Conservation (phyloP, 2,888 invertebrate genomes). For the Drosophila limbata region DNA sequence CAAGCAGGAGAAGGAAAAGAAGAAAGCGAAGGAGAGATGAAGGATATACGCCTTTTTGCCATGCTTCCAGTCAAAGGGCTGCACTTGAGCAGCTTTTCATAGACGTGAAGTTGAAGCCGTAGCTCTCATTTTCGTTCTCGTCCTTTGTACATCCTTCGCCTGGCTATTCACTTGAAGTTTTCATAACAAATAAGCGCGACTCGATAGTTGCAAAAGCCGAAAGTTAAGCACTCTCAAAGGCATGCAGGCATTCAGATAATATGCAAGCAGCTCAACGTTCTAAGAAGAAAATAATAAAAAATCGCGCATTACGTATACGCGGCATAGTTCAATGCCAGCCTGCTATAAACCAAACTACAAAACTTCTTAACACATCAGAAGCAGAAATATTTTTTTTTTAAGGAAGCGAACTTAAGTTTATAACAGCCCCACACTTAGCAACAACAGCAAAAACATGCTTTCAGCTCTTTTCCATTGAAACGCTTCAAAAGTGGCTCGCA, state of each 20-base stretch:
- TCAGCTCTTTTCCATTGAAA: slow-evolving; percentile 23
- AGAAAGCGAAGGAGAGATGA: slow-evolving; percentile 27
- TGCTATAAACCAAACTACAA: slow-evolving; percentile 18
- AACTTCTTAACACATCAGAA: slow-evolving; percentile 62
- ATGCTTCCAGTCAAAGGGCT: slow-evolving; percentile 49
- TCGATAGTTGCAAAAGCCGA: slow-evolving; percentile 71
- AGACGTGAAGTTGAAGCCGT: slow-evolving; percentile 49
- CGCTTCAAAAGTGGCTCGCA: slow-evolving; percentile 9
- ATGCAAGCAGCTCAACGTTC: slow-evolving; percentile 59
- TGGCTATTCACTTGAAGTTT: slow-evolving; percentile 58
- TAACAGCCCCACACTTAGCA: slow-evolving; percentile 2
- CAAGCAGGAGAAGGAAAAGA: slow-evolving; percentile 1
- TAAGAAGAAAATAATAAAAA: slow-evolving; percentile 9
- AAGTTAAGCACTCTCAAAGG: slow-evolving; percentile 64
- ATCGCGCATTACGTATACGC: slow-evolving; percentile 40
- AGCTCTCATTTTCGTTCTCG: slow-evolving; percentile 6
- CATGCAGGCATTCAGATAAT: slow-evolving; percentile 58
- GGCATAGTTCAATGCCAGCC: slow-evolving; percentile 62
- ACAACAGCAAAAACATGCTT: slow-evolving; percentile 32
- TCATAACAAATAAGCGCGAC: slow-evolving; percentile 71
- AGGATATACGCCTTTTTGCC: slow-evolving; percentile 34
- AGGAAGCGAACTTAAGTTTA: slow-evolving; percentile 33
- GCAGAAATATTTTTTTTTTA: slow-evolving; percentile 32
- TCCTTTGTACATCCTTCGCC: slow-evolving; percentile 20
- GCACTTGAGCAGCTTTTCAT: slow-evolving; percentile 68